Percentiles rank a stretch among this genome's conserved stretches.
Conservation (phyloP, 2,113 vertebrate species). For the Zapornia atra region DNA sequence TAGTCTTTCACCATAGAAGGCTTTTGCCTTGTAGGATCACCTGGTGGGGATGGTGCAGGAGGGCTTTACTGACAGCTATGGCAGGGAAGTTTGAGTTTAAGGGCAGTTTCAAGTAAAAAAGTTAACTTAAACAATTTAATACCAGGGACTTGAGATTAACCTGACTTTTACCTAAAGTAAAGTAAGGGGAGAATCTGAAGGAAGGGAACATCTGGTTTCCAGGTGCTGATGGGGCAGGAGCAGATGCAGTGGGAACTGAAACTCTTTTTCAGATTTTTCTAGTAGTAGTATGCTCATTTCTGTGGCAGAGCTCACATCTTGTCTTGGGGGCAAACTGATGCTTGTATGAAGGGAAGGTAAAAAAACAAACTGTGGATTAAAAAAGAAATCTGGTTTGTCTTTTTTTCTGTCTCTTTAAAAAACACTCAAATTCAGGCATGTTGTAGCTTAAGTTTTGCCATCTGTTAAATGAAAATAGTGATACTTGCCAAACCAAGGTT, state of each 20-base stretch:
- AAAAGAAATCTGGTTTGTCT: not conserved
- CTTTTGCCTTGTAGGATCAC: not conserved
- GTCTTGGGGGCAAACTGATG: not conserved
- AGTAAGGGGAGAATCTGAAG: not conserved
- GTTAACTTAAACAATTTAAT: not conserved
- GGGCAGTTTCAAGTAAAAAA: not conserved
- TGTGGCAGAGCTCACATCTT: not conserved
- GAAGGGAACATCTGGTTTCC: not conserved
- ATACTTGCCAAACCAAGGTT: not conserved
- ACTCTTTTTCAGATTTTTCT: not conserved
- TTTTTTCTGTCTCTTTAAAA: not conserved
- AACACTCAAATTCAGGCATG: not conserved
- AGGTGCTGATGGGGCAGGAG: not conserved
- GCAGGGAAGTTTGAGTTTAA: not conserved
- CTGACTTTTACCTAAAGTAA: not conserved
- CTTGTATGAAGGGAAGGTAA: not conserved
- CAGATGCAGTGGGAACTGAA: not conserved
- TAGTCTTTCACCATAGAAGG: not conserved
- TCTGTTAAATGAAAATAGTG: not conserved
- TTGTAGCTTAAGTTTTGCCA: not conserved
- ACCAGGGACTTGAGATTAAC: not conserved
- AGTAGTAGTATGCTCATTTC: not conserved
- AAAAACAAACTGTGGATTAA: not conserved
- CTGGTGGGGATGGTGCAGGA: not conserved
- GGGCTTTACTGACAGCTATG: not conserved